Evolutionary conservation across 2,113 vertebrate species (phyloP).

Genomic region (Corythornis madagascariensis): DNA sequence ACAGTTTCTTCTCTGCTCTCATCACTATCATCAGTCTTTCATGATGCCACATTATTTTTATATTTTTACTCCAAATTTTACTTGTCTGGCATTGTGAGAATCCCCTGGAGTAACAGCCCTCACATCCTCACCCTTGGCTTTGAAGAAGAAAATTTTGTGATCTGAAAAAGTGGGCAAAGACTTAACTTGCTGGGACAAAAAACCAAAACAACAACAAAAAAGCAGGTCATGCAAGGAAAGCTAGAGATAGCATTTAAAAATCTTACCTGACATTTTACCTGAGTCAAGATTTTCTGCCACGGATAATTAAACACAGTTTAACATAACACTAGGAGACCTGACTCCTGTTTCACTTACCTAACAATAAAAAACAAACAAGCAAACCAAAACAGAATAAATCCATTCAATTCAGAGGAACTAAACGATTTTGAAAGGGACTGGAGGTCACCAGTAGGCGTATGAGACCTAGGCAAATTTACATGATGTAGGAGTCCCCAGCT

Average conservation of each 20-base stretch:
- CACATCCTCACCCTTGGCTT: background rate
- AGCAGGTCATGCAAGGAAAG: background rate
- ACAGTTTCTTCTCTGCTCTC: background rate
- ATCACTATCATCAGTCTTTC: background rate
- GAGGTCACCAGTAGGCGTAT: constrained; percentile 55
- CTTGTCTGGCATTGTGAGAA: background rate
- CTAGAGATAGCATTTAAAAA: background rate
- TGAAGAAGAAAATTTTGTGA: background rate
- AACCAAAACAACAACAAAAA: background rate
- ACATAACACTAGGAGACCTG: background rate
- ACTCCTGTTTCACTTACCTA: background rate
- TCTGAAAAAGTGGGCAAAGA: background rate
- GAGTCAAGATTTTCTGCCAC: background rate
- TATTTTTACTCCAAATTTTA: background rate
- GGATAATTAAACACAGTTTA: background rate
- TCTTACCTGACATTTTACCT: background rate
- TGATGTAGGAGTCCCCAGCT: constrained; percentile 53
- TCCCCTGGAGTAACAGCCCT: background rate
- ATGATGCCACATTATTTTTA: background rate
- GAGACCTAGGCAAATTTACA: constrained; percentile 61
- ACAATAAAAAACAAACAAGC: background rate
- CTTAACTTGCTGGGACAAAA: background rate
- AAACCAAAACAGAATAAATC: background rate
- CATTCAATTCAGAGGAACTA: background rate
- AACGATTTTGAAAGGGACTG: background rate